Conservation (phyloP, 2,113 vertebrate species). For the Larimichthys polyactis region DNA sequence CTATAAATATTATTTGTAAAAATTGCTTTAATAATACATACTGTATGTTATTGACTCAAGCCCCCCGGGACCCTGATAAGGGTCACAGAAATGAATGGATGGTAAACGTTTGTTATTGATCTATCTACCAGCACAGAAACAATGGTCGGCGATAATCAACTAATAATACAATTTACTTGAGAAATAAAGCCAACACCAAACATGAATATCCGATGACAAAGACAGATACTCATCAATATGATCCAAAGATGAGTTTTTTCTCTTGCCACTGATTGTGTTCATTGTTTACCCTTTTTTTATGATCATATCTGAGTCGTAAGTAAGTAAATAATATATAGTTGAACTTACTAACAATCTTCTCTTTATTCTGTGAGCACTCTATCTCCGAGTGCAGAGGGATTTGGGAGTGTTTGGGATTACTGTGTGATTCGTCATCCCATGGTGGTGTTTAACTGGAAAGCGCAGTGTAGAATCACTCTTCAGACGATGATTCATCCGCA, state of each 20-base stretch:
- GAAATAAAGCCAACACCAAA: background rate
- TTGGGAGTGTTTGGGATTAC: constrained; percentile 45
- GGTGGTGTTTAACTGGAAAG: constrained; percentile 55
- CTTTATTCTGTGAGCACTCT: constrained; percentile 12
- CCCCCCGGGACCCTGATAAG: too few relatives aligned
- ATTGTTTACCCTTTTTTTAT: constrained; percentile 1
- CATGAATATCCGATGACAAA: background rate
- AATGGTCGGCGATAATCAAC: background rate
- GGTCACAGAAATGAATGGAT: too few relatives aligned
- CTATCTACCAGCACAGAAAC: background rate
- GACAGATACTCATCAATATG: background rate
- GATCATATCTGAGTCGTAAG: background rate
- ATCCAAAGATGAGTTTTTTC: background rate
- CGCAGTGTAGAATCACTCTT: constrained; percentile 46
- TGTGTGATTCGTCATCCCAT: constrained; percentile 44
- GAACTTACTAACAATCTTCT: background rate
- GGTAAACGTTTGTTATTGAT: background rate
- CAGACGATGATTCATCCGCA: constrained; percentile 56
- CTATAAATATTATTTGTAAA: background rate
- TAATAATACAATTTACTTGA: constrained; percentile 7
- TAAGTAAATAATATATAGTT: constrained; percentile 17
- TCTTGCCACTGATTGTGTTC: background rate
- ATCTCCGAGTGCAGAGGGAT: constrained; percentile 6
- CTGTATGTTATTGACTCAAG: background rate
- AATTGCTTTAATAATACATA: background rate